Conservation (phyloP, 2,113 vertebrate genomes). For the Mixornis gularis region DNA sequence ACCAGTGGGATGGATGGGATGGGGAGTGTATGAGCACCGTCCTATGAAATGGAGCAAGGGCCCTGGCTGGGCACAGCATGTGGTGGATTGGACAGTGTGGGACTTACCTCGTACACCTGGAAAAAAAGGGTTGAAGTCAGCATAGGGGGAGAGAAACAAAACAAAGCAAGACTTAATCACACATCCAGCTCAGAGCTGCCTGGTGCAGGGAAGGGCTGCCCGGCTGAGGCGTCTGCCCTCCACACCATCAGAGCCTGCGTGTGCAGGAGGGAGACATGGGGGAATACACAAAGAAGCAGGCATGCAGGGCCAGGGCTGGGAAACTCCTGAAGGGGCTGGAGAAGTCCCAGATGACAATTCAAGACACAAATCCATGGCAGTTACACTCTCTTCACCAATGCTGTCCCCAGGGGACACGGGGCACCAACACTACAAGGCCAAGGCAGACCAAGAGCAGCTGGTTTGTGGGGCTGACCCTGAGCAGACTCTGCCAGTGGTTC, state of each 20-base stretch:
- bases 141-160: slow-evolving; percentile 80
- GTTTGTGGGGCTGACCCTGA: neutral
- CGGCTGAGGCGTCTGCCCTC: rapidly evolving
- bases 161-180: slow-evolving; percentile 76
- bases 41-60: neutral
- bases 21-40: slow-evolving; percentile 26
- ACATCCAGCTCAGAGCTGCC: slow-evolving; percentile 20
- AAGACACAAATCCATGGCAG: neutral
- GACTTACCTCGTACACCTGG: slow-evolving; percentile 97
- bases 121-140: slow-evolving; percentile 84
- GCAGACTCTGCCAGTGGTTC: neutral
- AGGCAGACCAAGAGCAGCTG: neutral
- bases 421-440: neutral
- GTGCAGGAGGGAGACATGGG: neutral
- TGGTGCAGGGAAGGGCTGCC: neutral
- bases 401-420: neutral
- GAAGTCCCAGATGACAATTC: neutral
- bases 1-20: slow-evolving; percentile 13
- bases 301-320: neutral
- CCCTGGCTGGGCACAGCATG: slow-evolving; percentile 6
- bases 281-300: neutral
- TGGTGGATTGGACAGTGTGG: neutral
- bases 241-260: neutral
- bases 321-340: neutral
- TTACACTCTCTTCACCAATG: neutral